Evolutionary conservation across 2,888 invertebrate species (phyloP), one percentile per base, ranked within the genome.

Genomic region (Drosophila mercatorum): DNA sequence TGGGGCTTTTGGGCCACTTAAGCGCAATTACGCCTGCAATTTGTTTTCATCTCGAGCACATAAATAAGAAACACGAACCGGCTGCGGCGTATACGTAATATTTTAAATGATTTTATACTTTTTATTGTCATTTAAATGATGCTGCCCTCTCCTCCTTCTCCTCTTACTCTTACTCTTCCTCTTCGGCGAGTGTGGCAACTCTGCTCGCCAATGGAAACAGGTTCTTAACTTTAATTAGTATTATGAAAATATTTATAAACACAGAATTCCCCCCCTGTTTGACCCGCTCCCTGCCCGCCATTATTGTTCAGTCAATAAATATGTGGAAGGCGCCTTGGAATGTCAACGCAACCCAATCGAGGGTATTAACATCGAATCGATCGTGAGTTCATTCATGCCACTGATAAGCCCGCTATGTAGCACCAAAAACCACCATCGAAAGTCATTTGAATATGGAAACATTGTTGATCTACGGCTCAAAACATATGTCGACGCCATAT

Each of bases 351-450:
- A 68, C 61, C 71, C 68, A 68, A 59, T 73, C 71, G 86, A 86
- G 84, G 84, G 82, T 84, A 86, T 83, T 84, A 83, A 86, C 84
- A 83, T 81, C 82, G 78, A 75, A 75, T 68, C 74, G 83, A 83
- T 84, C 75, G 78, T 70, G 83, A 83, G 88, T 87, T 85, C 85
- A 84, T 87, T 87, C 85, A 85, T 81, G 83, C 80, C 78, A 80
- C 69, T 85, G 85, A 85, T 86, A 86, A 85, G 76, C 47, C 67
- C 34, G 60, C 51, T 40, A 26, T 11, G n/a, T 26, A 26, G 28
- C 47, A 14, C 44, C 55, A 57, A 31, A 40, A 41, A n/a, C 47
- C 38, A n/a, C 47, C 38, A 58, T 36, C 58, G 38, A 40, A 34
- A 36, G 28, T 26, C 17, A 67, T 38, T 49, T 49, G 43, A 62